Base-by-base conservation (phyloP, 2,888 invertebrate species). In the Abscondita cerata region DNA sequence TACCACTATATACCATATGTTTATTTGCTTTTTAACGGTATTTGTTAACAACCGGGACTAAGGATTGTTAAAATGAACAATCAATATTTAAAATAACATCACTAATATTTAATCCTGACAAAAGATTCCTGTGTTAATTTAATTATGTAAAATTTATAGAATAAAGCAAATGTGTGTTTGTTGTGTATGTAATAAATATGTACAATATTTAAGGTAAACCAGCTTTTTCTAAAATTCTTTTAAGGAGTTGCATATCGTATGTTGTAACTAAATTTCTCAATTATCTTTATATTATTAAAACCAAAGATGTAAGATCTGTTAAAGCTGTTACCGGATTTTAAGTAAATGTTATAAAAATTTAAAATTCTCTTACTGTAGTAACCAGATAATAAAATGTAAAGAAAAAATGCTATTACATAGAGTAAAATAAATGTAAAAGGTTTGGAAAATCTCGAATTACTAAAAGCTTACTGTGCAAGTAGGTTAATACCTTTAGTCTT, bases 391-490 rank as follows among this genome's bases (percentile, higher is more conserved):
- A 4, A 4, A 25, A 25, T 25, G 5, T 9, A 18, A n/a, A n/a
- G n/a, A n/a, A 18, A 44, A 18, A 19, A 18, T 1, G 16, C 2
- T 40, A 13, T 15, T 44, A 48, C 12, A 19, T 51, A 36, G 15
- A 34, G 15, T 57, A 56, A 50, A 51, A 57, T 62, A 48, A 62
- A 57, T 62, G 62, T 62, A 54, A 59, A 59, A 51, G 58, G 59
- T 59, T 62, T 59, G 44, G 33, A 62, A 59, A 41, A 48, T 54
- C 52, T 62, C 61, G 65, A 56, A 68, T 66, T 60, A 69, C 57
- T 63, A 62, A 70, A 58, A 65, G 66, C 65, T 68, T 64, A 68
- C 44, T 62, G 62, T 62, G 59, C 54, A 52, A 52, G 40, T 60
- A 57, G 57, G 44, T 52, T 52, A 54, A 13, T 68, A 56, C 52